Conservation (phyloP, 2,797 vertebrate species). For the Acipenser transmontanus region DNA sequence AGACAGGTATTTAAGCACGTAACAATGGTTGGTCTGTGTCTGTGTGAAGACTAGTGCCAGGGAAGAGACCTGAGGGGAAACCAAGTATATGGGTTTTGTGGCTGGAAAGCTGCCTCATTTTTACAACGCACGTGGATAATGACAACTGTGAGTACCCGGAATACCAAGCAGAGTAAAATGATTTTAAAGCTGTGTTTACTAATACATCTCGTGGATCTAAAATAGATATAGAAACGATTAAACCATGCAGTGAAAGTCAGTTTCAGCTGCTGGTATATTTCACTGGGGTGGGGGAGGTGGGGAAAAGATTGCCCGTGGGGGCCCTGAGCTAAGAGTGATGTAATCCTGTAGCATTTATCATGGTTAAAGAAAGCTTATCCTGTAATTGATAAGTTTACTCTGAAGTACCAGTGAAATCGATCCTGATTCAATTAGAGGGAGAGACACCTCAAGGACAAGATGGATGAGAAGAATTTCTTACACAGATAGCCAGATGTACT, state of each 20-base stretch:
- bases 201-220: too few relatives aligned
- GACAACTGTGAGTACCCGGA: too few relatives aligned
- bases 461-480: constrained; percentile 3
- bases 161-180: too few relatives aligned
- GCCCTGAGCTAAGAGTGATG: constrained; percentile 53
- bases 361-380: constrained; percentile 62
- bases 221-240: too few relatives aligned
- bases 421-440: constrained; percentile 59
- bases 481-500: constrained; percentile 16
- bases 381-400: constrained; percentile 54
- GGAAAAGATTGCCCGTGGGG: constrained; percentile 21
- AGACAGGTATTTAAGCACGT: too few relatives aligned
- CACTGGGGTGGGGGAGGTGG: not conserved
- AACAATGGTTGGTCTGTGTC: too few relatives aligned
- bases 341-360: constrained; percentile 64
- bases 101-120: too few relatives aligned
- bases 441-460: constrained; percentile 29
- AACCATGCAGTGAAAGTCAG: not conserved
- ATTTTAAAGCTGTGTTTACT: too few relatives aligned
- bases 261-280: constrained; percentile 26
- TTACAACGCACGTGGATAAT: too few relatives aligned
- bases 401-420: constrained; percentile 57
- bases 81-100: too few relatives aligned
- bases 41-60: too few relatives aligned
- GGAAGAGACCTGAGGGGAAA: too few relatives aligned